Evolutionary conservation across 2,113 vertebrate species (phyloP).

Genomic region (Rhynchomys soricoides): DNA sequence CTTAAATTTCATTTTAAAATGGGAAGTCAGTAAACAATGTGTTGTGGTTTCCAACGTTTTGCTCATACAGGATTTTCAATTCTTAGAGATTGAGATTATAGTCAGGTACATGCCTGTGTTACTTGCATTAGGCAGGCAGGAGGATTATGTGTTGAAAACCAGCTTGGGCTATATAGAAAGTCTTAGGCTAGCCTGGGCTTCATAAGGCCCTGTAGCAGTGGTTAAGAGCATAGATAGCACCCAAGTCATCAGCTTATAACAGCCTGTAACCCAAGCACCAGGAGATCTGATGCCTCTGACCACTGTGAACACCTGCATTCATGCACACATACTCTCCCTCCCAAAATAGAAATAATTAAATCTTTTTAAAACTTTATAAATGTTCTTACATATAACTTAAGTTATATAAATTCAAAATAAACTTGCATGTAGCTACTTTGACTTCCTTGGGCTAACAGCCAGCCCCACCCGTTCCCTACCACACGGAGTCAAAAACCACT

Average conservation of each 20-base stretch:
- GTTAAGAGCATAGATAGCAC: neutral
- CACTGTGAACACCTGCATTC: neutral
- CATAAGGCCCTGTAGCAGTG: neutral
- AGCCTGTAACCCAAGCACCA: neutral
- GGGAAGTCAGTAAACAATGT: conserved; percentile 19
- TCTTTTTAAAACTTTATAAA: neutral
- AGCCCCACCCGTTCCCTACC: neutral
- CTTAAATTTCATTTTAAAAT: conserved; percentile 50
- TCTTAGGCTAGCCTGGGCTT: too few species aligned
- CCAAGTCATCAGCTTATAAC: neutral
- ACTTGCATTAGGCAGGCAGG: neutral
- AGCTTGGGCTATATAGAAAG: neutral
- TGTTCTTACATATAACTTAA: neutral
- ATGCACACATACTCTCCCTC: neutral
- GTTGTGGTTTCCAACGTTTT: conserved; percentile 30
- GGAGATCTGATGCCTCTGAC: neutral
- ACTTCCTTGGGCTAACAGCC: neutral
- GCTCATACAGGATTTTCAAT: neutral
- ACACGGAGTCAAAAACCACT: neutral
- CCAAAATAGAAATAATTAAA: neutral
- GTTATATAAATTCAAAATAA: conserved; percentile 40
- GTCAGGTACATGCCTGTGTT: neutral
- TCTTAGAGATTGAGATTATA: neutral
- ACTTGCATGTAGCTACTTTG: neutral
- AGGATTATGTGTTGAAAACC: neutral